Base-by-base conservation (phyloP, 2,113 vertebrate species). In the Collichthys lucidus region DNA sequence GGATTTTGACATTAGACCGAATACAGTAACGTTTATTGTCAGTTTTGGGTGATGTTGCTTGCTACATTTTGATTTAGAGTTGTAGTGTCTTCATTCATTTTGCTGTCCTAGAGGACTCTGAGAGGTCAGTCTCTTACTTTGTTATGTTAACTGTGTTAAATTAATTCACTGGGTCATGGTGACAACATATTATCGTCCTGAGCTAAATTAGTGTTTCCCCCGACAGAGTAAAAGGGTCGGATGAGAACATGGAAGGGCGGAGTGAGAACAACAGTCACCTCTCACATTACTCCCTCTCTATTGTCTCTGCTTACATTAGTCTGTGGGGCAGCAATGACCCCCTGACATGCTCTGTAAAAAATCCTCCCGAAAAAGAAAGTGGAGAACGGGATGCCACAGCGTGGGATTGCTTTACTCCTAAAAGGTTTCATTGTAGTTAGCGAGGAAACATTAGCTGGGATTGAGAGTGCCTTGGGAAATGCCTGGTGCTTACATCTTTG, bases 391-490 rank as follows among this genome's bases (percentile, higher is more conserved):
- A 66, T 20, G 16, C 26, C 47, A 4, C 46, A 14, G 71, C 29
- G 56, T 68, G 65, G 86, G 86, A 78, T 31, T 56, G 17, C 20
- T 49, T 40, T 17, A 14, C 71, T 82, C 74, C 59, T 62, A 31
- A 86, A 79, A 68, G 80, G 22, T 57, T 47, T 49, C 59, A 86
- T 76, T 84, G 71, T 83, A 3, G 40, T 44, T 7, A 11, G 1
- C 4, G 22, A 46, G 83, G 86, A 77, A 84, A 88, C 70, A 79
- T 84, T 68, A 86, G 66, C 88, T 52, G 82, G 76, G 59, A 68
- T 16, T 5, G 47, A 49, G 47, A 55, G 7, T 6, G 61, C 63
- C 63, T 55, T 73, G 70, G 85, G 88, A 88, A 76, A 84, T 16
- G 57, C 17, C 65, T 60, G 53, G 31, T 22, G 67, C 31, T n/a